These are phyloP conservation scores for Nothoprocta perdicaria DNA, from an alignment of 2,113 vertebrate species.

Conservation along the genomic window DNA sequence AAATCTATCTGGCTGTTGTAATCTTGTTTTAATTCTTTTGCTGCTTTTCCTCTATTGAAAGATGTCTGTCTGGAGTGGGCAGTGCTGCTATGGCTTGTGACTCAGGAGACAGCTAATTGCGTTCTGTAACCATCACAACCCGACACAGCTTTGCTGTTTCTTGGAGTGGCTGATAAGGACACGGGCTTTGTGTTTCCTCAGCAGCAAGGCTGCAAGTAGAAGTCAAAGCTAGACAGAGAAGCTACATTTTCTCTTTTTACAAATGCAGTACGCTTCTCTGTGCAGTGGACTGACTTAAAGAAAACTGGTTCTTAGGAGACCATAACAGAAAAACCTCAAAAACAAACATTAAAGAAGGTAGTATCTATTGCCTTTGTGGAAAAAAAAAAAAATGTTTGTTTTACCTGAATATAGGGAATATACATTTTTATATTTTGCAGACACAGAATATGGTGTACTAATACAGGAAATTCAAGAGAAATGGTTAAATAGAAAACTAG, in stretches of 20 bases:
- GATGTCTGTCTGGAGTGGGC: background rate
- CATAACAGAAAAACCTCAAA: background rate
- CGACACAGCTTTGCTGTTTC: background rate
- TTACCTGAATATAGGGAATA: background rate
- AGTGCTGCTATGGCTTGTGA: background rate
- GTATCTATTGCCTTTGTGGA: too few species aligned
- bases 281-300: background rate
- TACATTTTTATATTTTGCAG: background rate
- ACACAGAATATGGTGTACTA: background rate
- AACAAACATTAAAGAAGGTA: too few species aligned
- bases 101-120: background rate
- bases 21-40: background rate
- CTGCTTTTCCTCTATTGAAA: background rate
- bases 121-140: background rate
- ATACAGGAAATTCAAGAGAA: background rate
- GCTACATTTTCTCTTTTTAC: background rate
- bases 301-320: background rate
- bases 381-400: background rate
- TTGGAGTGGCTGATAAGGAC: background rate
- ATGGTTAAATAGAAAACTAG: background rate
- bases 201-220: background rate
- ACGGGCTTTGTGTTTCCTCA: too few species aligned
- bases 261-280: background rate
- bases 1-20: background rate
- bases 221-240: background rate